These are phyloP conservation scores for Garrulus glandarius DNA, from an alignment of 2,797 vertebrate genomes.

Conservation along the genomic window DNA sequence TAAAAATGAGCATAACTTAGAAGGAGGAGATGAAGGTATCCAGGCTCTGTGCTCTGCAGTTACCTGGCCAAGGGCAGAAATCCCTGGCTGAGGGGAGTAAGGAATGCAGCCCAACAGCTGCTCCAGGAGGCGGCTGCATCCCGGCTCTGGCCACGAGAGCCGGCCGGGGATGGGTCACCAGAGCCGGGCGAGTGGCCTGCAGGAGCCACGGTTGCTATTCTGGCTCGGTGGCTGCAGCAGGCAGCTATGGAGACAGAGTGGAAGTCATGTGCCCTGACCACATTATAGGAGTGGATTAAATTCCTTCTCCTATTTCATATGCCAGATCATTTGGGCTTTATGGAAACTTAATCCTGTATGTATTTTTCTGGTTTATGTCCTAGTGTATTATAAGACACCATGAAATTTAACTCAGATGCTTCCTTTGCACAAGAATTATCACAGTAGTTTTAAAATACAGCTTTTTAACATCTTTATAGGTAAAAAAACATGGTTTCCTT, in stretches of 20 bases:
- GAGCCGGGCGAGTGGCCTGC: not conserved
- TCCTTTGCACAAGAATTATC: conserved; percentile 18
- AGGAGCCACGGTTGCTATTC: not conserved
- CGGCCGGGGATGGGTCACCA: not conserved
- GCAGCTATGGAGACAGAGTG: conserved; percentile 15
- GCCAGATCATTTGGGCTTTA: conserved; percentile 24
- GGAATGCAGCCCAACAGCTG: not conserved
- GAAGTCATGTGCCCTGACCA: conserved; percentile 46
- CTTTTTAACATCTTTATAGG: not conserved
- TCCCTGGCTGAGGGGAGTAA: rapidly evolving
- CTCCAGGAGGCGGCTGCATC: not conserved
- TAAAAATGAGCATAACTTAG: not conserved
- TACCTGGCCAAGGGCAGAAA: not conserved
- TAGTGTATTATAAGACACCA: conserved; percentile 7
- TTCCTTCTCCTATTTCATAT: conserved; percentile 57
- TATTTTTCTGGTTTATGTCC: conserved; percentile 48
- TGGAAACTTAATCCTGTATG: conserved; percentile 45
- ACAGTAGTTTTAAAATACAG: not conserved
- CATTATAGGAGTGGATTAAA: conserved; percentile 42
- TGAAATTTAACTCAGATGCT: conserved; percentile 54
- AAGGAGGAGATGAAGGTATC: not conserved
- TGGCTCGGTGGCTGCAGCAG: not conserved
- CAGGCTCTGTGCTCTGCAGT: not conserved
- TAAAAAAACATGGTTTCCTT: not conserved
- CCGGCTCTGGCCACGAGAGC: not conserved